These are phyloP conservation scores for Meteorus sp. DNA, from an alignment of 1,140 invertebrate genomes.

Conservation along the genomic window DNA sequence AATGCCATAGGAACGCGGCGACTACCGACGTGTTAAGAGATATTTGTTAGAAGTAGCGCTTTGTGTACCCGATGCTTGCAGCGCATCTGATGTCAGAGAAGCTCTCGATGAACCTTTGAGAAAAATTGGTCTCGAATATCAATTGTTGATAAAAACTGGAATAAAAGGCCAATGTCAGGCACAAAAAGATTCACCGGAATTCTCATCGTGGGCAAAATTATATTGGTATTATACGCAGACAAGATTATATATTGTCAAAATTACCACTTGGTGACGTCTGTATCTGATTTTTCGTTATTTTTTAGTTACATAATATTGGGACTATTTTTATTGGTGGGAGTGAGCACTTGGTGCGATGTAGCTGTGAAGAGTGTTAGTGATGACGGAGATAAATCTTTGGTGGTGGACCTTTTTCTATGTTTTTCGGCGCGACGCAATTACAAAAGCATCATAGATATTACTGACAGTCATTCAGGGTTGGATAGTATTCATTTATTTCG, in stretches of 20 bases:
- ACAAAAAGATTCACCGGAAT: constrained; percentile 25
- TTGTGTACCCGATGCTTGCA: constrained; percentile 48
- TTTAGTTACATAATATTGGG: constrained; percentile 26
- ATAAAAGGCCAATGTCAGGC: constrained; percentile 37
- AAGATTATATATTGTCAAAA: background rate
- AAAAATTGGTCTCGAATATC: constrained; percentile 23
- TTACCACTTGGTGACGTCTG: constrained; percentile 4
- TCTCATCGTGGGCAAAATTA: constrained; percentile 23
- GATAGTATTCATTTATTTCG: constrained; percentile 37
- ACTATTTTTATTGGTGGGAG: constrained; percentile 30
- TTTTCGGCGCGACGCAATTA: constrained; percentile 45
- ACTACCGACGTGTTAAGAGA: constrained; percentile 26
- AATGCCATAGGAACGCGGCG: constrained; percentile 29
- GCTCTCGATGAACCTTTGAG: constrained; percentile 30
- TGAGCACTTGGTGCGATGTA: constrained; percentile 39
- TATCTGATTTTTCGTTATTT: background rate
- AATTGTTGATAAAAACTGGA: constrained; percentile 30
- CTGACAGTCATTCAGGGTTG: constrained; percentile 35
- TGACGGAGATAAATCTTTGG: constrained; percentile 15
- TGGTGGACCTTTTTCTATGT: constrained; percentile 37
- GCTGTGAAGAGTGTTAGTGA: constrained; percentile 15
- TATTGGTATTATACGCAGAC: constrained; percentile 27
- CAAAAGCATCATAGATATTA: constrained; percentile 30
- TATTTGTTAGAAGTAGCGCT: constrained; percentile 41
- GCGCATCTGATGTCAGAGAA: constrained; percentile 33